These are phyloP conservation scores for Apogon talboti DNA, from an alignment of 2,797 vertebrate species.

Conservation along the genomic window DNA sequence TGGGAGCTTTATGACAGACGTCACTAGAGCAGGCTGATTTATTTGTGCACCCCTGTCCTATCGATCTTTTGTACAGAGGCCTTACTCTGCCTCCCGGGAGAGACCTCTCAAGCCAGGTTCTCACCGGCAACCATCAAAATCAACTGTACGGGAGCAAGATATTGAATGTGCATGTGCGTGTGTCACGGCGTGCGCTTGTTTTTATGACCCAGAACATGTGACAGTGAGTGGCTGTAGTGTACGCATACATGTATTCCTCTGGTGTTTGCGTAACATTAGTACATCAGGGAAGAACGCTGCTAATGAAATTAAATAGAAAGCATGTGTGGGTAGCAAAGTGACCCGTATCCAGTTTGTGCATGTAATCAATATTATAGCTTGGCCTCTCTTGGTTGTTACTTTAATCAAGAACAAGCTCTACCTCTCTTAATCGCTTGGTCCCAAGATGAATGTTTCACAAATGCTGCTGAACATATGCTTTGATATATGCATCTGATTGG, in stretches of 20 bases:
- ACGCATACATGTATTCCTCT: conserved; percentile 54
- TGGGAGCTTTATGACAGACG: conserved; percentile 83
- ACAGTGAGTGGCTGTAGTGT: conserved; percentile 38
- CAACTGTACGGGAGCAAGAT: conserved; percentile 57
- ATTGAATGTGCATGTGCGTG: conserved; percentile 42
- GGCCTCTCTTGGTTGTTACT: conserved; percentile 81
- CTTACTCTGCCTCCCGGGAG: conserved; percentile 76
- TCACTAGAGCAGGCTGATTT: conserved; percentile 82
- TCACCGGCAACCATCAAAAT: conserved; percentile 72
- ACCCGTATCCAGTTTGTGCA: conserved; percentile 79
- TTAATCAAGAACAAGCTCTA: conserved; percentile 84
- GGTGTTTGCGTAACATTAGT: conserved; percentile 78
- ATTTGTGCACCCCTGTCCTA: conserved; percentile 81
- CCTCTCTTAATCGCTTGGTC: conserved; percentile 80
- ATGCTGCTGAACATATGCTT: conserved; percentile 77
- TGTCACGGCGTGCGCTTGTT: conserved; percentile 28
- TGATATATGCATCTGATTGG: conserved; percentile 79
- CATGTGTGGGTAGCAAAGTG: conserved; percentile 81
- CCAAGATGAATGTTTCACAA: conserved; percentile 80
- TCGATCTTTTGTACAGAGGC: conserved; percentile 80
- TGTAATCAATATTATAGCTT: conserved; percentile 83
- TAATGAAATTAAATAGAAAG: conserved; percentile 86
- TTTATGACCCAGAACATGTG: conserved; percentile 63
- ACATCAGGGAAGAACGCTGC: conserved; percentile 70
- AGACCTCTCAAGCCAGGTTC: conserved; percentile 72